These are phyloP conservation scores for Athetis lepigone DNA, from an alignment of 2,888 invertebrate species.

Conservation along the genomic window DNA sequence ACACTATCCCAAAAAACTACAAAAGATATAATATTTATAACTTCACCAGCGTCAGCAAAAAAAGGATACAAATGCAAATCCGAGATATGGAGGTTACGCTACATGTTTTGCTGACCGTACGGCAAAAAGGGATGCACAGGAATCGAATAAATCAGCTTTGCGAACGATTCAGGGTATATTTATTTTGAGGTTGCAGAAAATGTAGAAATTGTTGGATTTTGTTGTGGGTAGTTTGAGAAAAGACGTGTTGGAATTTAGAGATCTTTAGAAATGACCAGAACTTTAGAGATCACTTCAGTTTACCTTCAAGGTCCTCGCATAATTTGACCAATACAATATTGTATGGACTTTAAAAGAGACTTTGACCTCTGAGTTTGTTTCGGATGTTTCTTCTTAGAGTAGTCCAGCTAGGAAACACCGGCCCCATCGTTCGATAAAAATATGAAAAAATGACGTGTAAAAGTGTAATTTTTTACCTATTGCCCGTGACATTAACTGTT, in stretches of 20 bases:
- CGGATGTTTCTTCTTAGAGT: too few relatives aligned
- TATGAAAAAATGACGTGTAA: too few relatives aligned
- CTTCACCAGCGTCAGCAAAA: slow-evolving; percentile 56
- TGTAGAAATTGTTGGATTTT: slow-evolving; percentile 29
- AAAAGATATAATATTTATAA: slow-evolving; percentile 58
- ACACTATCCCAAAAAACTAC: slow-evolving; percentile 34
- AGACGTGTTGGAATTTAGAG: background rate
- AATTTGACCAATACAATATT: too few relatives aligned
- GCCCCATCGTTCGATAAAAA: too few relatives aligned
- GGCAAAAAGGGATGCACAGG: slow-evolving; percentile 59
- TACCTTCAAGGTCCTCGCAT: too few relatives aligned
- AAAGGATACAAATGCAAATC: slow-evolving; percentile 65
- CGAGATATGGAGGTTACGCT: slow-evolving; percentile 52
- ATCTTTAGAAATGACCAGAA: too few relatives aligned
- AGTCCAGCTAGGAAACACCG: too few relatives aligned
- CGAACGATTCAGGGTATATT: slow-evolving; percentile 48
- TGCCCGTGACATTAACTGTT: too few relatives aligned
- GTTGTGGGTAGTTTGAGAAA: slow-evolving; percentile 29
- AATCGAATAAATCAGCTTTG: slow-evolving; percentile 60
- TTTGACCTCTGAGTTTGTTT: too few relatives aligned
- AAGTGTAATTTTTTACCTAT: too few relatives aligned
- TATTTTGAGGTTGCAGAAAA: slow-evolving; percentile 48
- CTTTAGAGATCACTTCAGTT: too few relatives aligned
- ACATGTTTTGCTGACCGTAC: slow-evolving; percentile 64
- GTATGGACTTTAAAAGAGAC: too few relatives aligned